Evolutionary conservation across 2,888 invertebrate genomes (phyloP).

Genomic region (Agrilus mali): DNA sequence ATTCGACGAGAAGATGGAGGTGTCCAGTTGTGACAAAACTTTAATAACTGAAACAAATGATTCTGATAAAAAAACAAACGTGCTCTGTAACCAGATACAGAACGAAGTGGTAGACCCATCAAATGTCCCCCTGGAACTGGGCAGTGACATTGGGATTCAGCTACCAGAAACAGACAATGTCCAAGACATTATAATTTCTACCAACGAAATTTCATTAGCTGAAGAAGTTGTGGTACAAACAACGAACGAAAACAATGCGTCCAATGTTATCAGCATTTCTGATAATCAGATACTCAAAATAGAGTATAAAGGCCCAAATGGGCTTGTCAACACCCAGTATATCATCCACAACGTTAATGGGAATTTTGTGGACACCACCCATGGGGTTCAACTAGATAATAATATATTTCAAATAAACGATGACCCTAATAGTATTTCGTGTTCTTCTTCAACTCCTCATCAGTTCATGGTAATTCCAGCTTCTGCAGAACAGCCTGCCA

Average conservation of each 20-base stretch:
- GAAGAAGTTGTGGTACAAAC: background rate
- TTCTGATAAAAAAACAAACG: no score
- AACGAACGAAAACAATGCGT: conserved; percentile 2
- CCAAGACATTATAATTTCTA: no score
- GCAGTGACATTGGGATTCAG: no score
- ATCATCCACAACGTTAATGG: conserved; percentile 22
- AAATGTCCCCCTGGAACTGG: no score
- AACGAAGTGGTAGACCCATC: no score
- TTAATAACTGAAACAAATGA: no score
- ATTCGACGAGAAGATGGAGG: no score
- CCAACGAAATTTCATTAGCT: no score
- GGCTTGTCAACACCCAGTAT: conserved; percentile 28
- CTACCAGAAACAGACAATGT: no score
- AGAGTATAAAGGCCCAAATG: conserved; percentile 27
- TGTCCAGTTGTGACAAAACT: no score
- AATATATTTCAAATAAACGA: background rate
- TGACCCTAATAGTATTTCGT: no score
- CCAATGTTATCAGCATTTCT: conserved; percentile 23
- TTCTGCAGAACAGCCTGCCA: conserved; percentile 3
- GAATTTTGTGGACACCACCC: conserved; percentile 12
- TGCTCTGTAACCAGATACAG: no score
- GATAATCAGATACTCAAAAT: conserved; percentile 30
- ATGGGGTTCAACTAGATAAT: conserved; percentile 3
- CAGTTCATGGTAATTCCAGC: background rate
- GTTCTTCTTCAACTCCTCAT: background rate